These are phyloP conservation scores for Harpagus bidentatus DNA, from an alignment of 2,113 vertebrate species.

Conservation along the genomic window DNA sequence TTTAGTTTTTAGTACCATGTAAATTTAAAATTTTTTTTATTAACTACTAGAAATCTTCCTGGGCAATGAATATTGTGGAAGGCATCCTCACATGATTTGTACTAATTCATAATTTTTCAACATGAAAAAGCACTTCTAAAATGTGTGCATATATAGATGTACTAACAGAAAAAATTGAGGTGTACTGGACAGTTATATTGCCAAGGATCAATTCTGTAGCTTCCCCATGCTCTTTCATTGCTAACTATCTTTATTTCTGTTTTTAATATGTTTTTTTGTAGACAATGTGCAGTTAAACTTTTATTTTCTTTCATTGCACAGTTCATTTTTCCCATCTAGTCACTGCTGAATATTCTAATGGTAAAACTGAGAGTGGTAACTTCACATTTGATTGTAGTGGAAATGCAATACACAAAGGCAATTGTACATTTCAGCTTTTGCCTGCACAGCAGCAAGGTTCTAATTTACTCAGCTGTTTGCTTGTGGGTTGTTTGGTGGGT, in stretches of 20 bases:
- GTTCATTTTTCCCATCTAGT: background rate
- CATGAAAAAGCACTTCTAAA: background rate
- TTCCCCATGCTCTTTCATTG: background rate
- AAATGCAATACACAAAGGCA: background rate
- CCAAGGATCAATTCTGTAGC: background rate
- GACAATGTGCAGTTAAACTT: background rate
- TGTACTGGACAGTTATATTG: background rate
- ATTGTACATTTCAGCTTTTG: background rate
- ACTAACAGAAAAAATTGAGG: background rate
- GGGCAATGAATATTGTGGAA: background rate
- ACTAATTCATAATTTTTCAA: background rate
- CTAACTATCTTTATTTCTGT: background rate
- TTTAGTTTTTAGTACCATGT: background rate
- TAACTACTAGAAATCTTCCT: background rate
- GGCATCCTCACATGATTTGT: background rate
- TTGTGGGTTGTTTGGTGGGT: background rate
- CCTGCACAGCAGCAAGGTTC: background rate
- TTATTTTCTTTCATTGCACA: background rate
- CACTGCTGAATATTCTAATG: background rate
- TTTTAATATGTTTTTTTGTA: background rate
- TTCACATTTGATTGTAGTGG: background rate
- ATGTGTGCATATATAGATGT: background rate
- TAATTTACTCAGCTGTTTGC: background rate
- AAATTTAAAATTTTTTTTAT: background rate
- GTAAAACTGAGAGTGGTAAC: background rate